Evolutionary conservation across 2,113 vertebrate genomes (phyloP).

Genomic region (Aleadryas rufinucha): DNA sequence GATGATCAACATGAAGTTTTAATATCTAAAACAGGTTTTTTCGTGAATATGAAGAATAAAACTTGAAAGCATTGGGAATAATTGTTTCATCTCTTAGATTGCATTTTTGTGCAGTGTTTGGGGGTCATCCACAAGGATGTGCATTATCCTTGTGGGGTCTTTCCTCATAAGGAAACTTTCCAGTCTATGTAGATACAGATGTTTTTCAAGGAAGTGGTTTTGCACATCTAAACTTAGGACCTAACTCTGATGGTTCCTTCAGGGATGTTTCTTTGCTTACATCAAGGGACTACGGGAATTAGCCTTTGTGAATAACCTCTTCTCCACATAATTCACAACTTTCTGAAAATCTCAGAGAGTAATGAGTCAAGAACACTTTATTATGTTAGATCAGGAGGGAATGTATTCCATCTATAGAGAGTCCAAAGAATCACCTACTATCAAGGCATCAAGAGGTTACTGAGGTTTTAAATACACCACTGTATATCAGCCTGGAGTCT

Average conservation of each 20-base stretch:
- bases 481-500: not conserved
- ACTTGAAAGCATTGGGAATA: not conserved
- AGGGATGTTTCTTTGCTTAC: not conserved
- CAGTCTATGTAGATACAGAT: not conserved
- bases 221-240: not conserved
- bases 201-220: not conserved
- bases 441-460: not conserved
- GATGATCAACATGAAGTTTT: not conserved
- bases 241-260: not conserved
- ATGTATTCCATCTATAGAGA: not conserved
- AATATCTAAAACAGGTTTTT: not conserved
- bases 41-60: not conserved
- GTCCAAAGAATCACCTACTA: not conserved
- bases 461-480: not conserved
- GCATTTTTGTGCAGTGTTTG: not conserved
- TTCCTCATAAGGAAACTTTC: not conserved
- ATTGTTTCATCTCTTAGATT: not conserved
- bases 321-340: not conserved
- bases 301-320: not conserved
- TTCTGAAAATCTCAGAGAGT: not conserved
- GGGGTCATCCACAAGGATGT: not conserved
- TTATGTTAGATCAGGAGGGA: not conserved
- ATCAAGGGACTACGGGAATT: not conserved
- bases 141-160: not conserved
- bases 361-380: not conserved